phyloP scores from a whole-genome alignment of 2,797 vertebrate genomes.

The Sorex maritimensis region DNA sequence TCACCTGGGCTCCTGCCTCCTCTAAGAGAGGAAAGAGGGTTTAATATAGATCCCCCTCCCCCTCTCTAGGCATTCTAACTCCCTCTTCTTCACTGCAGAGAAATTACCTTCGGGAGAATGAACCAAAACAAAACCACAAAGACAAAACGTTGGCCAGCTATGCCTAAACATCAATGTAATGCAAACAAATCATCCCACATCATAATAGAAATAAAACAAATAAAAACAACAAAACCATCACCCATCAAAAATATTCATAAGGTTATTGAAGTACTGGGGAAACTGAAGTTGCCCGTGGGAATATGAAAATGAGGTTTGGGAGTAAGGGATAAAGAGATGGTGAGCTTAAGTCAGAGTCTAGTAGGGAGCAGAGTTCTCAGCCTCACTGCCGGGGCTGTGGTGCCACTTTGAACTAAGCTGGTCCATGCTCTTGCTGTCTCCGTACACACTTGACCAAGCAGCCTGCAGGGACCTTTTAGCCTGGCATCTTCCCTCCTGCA shows the following conservation, averaged over 20 bases:
- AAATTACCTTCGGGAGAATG: slow-evolving; percentile 3
- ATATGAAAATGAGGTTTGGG: slow-evolving; percentile 40
- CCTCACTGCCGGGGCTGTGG: too few relatives aligned
- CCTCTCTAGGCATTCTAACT: background rate
- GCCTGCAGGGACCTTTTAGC: too few relatives aligned
- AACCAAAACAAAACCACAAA: background rate
- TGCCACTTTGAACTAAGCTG: too few relatives aligned
- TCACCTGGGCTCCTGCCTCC: background rate
- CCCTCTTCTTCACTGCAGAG: background rate
- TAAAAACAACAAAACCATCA: too few relatives aligned
- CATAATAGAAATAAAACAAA: too few relatives aligned
- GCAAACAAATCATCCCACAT: background rate
- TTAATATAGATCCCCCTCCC: background rate
- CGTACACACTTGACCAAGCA: background rate
- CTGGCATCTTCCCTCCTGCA: background rate
- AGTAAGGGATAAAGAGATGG: background rate
- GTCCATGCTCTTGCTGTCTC: background rate
- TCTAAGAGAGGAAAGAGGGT: background rate
- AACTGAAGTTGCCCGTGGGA: background rate
- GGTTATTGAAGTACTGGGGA: slow-evolving; percentile 51
- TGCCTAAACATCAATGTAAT: slow-evolving; percentile 48
- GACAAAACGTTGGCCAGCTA: background rate
- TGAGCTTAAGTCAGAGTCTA: background rate
- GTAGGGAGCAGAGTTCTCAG: background rate
- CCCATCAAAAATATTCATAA: too few relatives aligned